Percentiles rank a stretch among this genome's conserved stretches.
phyloP scores from a whole-genome alignment of 2,113 vertebrate genomes.

The Pardalotus punctatus region DNA sequence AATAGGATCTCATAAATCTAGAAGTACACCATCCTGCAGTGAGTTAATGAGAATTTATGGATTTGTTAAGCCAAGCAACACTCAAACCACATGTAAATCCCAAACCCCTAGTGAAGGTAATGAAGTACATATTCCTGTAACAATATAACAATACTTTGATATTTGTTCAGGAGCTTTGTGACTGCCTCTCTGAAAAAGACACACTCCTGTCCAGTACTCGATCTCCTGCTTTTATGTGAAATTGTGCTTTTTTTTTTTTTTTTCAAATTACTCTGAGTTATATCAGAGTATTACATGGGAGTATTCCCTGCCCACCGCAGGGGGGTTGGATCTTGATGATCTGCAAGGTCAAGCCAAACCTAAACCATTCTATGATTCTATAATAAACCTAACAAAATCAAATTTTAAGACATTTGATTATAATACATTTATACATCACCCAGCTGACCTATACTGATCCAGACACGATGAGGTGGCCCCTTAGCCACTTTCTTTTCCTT shows the following conservation, averaged over 20 bases:
- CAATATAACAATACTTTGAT: background rate
- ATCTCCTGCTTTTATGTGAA: background rate
- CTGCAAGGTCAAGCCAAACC: accelerated
- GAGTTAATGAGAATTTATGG: background rate
- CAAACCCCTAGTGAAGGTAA: background rate
- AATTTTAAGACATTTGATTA: background rate
- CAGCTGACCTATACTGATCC: background rate
- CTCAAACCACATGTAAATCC: background rate
- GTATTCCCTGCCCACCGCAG: background rate
- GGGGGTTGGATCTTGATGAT: background rate
- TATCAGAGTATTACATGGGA: background rate
- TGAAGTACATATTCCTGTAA: background rate
- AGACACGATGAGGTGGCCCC: background rate
- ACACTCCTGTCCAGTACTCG: background rate
- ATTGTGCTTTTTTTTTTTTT: background rate
- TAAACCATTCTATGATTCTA: background rate
- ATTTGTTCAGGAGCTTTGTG: background rate
- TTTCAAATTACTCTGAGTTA: background rate
- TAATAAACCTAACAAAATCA: background rate
- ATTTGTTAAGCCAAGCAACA: background rate
- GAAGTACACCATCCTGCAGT: background rate
- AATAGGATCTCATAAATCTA: background rate
- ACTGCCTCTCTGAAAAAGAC: background rate
- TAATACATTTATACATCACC: background rate
- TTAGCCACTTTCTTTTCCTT: background rate